Conservation (phyloP, 2,797 vertebrate genomes). For the Myripristis murdjan region DNA sequence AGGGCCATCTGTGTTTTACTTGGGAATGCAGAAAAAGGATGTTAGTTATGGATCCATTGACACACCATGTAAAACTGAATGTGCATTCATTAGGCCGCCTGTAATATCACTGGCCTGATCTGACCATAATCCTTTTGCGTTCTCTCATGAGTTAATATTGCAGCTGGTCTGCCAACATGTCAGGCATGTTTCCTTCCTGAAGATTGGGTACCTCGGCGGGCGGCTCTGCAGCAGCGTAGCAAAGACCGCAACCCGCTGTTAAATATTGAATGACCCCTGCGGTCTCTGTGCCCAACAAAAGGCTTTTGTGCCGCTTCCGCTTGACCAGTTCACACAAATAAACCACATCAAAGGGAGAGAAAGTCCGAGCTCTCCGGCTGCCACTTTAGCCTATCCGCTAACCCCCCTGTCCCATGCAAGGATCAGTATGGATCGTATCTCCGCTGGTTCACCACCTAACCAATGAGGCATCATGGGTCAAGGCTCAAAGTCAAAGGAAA, state of each 20-base stretch:
- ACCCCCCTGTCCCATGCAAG: slow-evolving; percentile 24
- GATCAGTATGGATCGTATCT: slow-evolving; percentile 39
- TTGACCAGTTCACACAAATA: slow-evolving; percentile 58
- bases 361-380: slow-evolving; percentile 22
- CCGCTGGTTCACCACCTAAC: slow-evolving; percentile 16
- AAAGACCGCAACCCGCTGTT: slow-evolving; percentile 56
- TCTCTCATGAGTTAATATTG: not conserved
- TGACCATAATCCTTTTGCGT: not conserved
- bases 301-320: slow-evolving; percentile 68
- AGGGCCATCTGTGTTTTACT: not conserved
- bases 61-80: too few species aligned
- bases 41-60: not conserved
- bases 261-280: slow-evolving; percentile 74
- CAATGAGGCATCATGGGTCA: slow-evolving; percentile 55
- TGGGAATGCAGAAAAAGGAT: not conserved
- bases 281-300: slow-evolving; percentile 59
- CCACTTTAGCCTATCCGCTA: slow-evolving; percentile 40
- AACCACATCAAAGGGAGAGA: slow-evolving; percentile 57
- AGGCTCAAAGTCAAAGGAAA: slow-evolving; percentile 63
- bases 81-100: too few species aligned
- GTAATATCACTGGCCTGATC: too few species aligned
- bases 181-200: not conserved
- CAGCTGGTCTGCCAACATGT: slow-evolving; percentile 6
- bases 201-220: not conserved
- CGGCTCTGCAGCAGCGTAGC: slow-evolving; percentile 21